These are phyloP conservation scores for Agrilus planipennis DNA, from an alignment of 1,140 invertebrate genomes.

Conservation along the genomic window DNA sequence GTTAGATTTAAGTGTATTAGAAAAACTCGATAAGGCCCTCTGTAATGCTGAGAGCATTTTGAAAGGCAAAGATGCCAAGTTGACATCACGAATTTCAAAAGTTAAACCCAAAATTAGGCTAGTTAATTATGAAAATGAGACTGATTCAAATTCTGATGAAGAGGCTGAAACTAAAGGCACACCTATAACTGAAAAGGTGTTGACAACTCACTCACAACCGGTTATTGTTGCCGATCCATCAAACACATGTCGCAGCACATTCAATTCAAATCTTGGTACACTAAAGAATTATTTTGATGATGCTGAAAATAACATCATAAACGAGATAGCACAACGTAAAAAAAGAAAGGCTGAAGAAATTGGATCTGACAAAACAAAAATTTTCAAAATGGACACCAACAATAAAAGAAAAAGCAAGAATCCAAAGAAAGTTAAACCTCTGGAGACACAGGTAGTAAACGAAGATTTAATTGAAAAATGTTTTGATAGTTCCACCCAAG, in stretches of 20 bases:
- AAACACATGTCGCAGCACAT: too few relatives aligned
- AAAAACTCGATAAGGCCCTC: conserved; percentile 1
- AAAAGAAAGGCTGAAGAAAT: conserved; percentile 23
- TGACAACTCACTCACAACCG: too few relatives aligned
- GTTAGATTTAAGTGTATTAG: not conserved
- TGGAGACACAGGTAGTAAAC: not conserved
- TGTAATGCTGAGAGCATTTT: conserved; percentile 1
- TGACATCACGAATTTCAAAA: not conserved
- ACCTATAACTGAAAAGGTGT: too few relatives aligned
- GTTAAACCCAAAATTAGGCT: conserved; percentile 4
- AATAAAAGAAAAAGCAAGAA: conserved; percentile 24
- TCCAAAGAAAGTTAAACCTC: conserved; percentile 20
- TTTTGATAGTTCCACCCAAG: too few relatives aligned
- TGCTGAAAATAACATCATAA: conserved; percentile 22
- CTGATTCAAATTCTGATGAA: conserved; percentile 13
- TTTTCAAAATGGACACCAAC: conserved; percentile 16
- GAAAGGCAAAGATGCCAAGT: conserved; percentile 1
- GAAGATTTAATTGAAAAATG: too few relatives aligned
- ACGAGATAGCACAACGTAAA: conserved; percentile 24
- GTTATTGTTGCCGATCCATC: too few relatives aligned
- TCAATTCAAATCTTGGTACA: not conserved
- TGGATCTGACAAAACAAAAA: conserved; percentile 16
- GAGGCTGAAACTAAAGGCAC: too few relatives aligned
- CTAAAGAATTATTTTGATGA: conserved; percentile 19
- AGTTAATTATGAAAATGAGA: conserved; percentile 22